phyloP scores from a whole-genome alignment of 2,113 vertebrate genomes.

The Rhinopomastus cyanomelas region DNA sequence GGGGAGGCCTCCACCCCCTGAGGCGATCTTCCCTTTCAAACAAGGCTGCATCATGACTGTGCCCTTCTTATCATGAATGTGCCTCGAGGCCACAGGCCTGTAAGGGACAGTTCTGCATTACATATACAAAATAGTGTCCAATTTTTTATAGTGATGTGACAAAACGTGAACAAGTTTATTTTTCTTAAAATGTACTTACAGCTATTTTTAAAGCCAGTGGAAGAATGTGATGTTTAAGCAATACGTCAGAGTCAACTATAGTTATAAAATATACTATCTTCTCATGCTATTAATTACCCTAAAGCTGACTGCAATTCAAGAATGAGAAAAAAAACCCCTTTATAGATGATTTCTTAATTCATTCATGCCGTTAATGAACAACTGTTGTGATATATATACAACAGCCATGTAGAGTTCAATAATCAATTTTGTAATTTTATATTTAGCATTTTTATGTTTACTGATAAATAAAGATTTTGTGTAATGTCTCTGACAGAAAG shows the following conservation, averaged over 20 bases:
- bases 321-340: neutral
- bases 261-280: neutral
- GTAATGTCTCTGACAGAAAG: neutral
- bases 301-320: neutral
- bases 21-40: too few relatives aligned
- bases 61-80: too few relatives aligned
- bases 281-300: neutral
- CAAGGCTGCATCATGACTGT: too few relatives aligned
- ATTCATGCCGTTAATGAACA: neutral
- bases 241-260: neutral
- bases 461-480: neutral
- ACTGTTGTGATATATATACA: neutral
- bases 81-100: too few relatives aligned
- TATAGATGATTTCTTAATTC: neutral
- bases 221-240: neutral
- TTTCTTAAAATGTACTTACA: neutral
- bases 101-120: neutral
- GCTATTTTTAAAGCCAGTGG: neutral
- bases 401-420: neutral
- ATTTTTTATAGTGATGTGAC: neutral
- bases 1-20: too few relatives aligned
- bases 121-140: neutral
- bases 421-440: neutral
- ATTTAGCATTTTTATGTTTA: neutral
- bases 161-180: neutral